phyloP scores from a whole-genome alignment of 2,888 invertebrate genomes.

The Lacanobia oleracea region DNA sequence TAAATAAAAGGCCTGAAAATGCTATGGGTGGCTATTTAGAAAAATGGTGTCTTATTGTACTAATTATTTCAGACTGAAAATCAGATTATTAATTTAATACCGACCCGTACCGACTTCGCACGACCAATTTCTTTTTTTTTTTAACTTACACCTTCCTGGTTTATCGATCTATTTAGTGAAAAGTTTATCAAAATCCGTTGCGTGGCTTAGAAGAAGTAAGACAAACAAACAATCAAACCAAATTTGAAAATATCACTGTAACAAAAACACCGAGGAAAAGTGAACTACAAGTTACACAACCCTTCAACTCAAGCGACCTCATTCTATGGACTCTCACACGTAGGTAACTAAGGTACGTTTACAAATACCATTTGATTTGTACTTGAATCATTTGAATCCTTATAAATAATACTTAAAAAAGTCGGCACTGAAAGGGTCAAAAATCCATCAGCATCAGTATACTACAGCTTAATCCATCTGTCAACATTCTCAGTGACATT shows the following conservation, averaged over 20 bases:
- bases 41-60: not conserved
- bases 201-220: not conserved
- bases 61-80: not conserved
- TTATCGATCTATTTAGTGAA: not conserved
- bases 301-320: not conserved
- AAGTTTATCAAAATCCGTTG: not conserved
- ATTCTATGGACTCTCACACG: not conserved
- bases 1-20: slow-evolving; percentile 29
- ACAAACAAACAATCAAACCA: too few relatives aligned
- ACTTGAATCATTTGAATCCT: slow-evolving; percentile 9
- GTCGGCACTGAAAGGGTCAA: slow-evolving; percentile 49
- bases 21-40: not conserved
- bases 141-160: not conserved
- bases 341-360: not conserved
- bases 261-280: not conserved
- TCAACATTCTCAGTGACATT: slow-evolving; percentile 55
- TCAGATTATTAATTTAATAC: not conserved
- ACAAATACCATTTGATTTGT: not conserved
- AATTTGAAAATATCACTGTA: not conserved
- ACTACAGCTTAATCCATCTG: slow-evolving; percentile 60
- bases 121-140: too few relatives aligned
- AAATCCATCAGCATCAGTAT: slow-evolving; percentile 58
- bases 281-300: not conserved
- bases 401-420: slow-evolving; percentile 28
- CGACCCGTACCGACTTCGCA: too few relatives aligned